Evolutionary conservation across 2,888 invertebrate species (phyloP).

Genomic region (Cryptocheilus praepositus): DNA sequence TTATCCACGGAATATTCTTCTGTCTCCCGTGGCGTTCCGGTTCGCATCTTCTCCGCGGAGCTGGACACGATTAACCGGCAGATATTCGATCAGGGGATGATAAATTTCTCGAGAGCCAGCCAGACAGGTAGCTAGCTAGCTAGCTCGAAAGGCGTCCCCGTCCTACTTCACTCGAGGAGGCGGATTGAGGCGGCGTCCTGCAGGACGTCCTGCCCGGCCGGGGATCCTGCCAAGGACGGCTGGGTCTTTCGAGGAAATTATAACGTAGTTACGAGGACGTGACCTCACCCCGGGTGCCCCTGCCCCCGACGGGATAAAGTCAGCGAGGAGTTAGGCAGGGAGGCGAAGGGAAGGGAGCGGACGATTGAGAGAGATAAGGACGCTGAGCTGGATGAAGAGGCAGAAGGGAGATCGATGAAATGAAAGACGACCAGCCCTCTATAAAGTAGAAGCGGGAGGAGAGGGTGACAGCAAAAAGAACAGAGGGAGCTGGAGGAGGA

Average conservation of each 20-base stretch:
- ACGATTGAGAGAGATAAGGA: too few species aligned
- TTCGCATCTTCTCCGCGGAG: conserved; percentile 18
- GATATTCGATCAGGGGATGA: conserved; percentile 39
- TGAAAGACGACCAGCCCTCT: neutral
- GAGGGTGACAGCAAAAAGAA: neutral
- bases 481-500: neutral
- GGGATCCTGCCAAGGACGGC: conserved; percentile 3
- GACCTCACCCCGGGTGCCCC: conserved; percentile 32
- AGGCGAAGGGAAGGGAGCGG: too few species aligned
- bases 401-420: neutral
- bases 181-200: conserved; percentile 21
- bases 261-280: conserved; percentile 47
- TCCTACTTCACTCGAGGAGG: conserved; percentile 11
- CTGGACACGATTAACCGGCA: conserved; percentile 43
- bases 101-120: conserved; percentile 47
- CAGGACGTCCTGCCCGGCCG: conserved; percentile 25
- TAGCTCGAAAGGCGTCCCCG: conserved; percentile 3
- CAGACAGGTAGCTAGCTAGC: too few species aligned
- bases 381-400: neutral
- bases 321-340: neutral
- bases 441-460: neutral
- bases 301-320: conserved; percentile 16
- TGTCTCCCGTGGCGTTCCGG: neutral
- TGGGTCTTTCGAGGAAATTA: conserved; percentile 33
- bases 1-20: neutral